Base-by-base conservation (phyloP, 1,140 invertebrate species). In the Sweltsa coloradensis region DNA sequence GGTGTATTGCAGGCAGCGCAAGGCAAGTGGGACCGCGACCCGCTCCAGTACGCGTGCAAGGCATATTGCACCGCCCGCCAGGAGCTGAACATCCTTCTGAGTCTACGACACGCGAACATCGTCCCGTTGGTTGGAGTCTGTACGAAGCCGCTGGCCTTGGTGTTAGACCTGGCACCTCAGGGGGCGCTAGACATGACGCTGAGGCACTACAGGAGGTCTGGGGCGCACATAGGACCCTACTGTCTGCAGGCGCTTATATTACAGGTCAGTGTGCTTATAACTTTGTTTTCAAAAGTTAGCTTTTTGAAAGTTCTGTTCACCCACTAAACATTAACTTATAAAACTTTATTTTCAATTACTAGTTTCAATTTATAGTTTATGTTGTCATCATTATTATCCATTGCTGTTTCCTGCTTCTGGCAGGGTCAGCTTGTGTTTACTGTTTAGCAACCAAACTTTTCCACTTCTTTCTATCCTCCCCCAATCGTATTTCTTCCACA, bases 21-120 rank as follows among this genome's bases (percentile, higher is more conserved):
- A 56, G 82, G 79, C 6, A 91, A 93, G 62, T 96, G 91, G 91
- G 84, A 90, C 57, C 68, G 89, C 22, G 89, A 94, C 66, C 89
- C 87, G 0, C 65, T 89, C 34, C 86, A 92, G 60, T 88, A 88
- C 52, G 88, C 91, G 2, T 95, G 89, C 59, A 86, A 92, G 61
- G 91, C 95, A 0, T 98, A 98, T 67, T 93, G 83, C 65, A 94
- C 83, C 0, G 90, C 92, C 2, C 71, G 95, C 25, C 93, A 97
- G 65, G 95, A 98, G 66, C 67, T 97, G 45, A 85, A 85, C 55
- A 93, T 98, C 37, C 66, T 98, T 5, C 64, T 87, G 9, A 81
- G 81, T 3, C 70, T 98, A 14, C 74, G 82, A 19, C 94, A 98
- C 67, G 68, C 83, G 1, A 86, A 97, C 67, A 93, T 97, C 53